Base-by-base conservation (phyloP, 2,113 vertebrate species). In the Hypocryptadius cinnamomeus region DNA sequence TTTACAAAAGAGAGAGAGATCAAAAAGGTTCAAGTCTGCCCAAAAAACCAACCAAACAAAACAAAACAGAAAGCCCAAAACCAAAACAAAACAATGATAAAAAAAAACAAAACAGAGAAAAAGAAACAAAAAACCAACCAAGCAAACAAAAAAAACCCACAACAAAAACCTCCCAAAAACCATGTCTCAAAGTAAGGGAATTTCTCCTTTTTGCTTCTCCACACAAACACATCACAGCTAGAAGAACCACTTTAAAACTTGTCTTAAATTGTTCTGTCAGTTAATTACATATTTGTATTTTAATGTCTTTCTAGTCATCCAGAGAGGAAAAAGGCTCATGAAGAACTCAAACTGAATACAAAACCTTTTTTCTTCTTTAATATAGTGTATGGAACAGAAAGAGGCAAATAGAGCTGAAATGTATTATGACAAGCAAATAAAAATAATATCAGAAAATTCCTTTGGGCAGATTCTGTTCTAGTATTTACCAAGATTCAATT, bases 261-360 rank as follows among this genome's bases (percentile, higher is more conserved):
- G 35, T 50, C n/a, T 91, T 92, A 65, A 95, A 74, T 89, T 44
- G 73, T 79, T 82, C 56, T 89, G 24, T 82, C 81, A 83, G 86
- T 47, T 77, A 66, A 85, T 65, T 79, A 95, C 84, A 93, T 91
- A 73, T 89, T 93, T 94, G 65, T 95, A 88, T 93, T 91, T 96
- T 85, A 54, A 79, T 81, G 33, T 83, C 54, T 79, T 91, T 92
- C 54, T 72, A 65, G 63, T 80, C 83, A 86, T 72, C 31, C 61
- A 54, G 28, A 5, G 8, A 64, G 73, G 73, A 53, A 92, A 50
- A 71, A 90, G 35, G 31, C 53, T 87, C 56, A 53, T 18, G 44
- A 79, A 85, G 90, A 89, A 35, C 25, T 86, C 35, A 73, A n/a
- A 63, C 3, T 37, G 71, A 61, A 87, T 37, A 54, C 23, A 19